Evolutionary conservation across 2,113 vertebrate species (phyloP).

Genomic region (Seriola rivoliana): DNA sequence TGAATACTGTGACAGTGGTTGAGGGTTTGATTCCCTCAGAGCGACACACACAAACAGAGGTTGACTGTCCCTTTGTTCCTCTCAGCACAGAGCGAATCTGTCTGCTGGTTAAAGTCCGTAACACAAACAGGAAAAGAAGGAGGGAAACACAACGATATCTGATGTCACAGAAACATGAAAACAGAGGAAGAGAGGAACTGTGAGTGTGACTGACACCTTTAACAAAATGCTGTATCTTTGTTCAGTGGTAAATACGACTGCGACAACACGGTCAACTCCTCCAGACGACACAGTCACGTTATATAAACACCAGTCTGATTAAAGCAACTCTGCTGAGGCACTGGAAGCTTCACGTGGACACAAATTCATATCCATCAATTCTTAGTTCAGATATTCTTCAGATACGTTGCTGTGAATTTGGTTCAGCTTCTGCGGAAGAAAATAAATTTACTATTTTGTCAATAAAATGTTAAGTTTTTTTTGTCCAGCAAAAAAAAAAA

Average conservation of each 20-base stretch:
- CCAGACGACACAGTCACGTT: too few relatives aligned
- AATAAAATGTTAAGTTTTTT: background rate
- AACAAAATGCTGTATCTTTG: background rate
- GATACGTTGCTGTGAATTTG: background rate
- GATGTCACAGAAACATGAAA: background rate
- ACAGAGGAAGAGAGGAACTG: background rate
- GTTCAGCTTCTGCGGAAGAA: background rate
- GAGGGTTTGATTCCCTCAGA: background rate
- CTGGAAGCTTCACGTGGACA: slow-evolving; percentile 4
- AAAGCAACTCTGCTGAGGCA: slow-evolving; percentile 32
- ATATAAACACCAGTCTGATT: background rate
- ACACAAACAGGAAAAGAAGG: background rate
- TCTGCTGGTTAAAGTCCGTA: background rate
- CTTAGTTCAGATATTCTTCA: background rate
- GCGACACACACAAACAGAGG: background rate
- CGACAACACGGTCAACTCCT: too few relatives aligned
- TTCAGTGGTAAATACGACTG: background rate
- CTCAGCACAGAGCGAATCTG: background rate
- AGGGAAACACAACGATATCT: background rate
- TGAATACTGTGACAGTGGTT: background rate
- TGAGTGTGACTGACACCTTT: background rate
- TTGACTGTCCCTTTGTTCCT: slow-evolving; percentile 8
- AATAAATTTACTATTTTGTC: background rate
- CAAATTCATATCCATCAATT: background rate
- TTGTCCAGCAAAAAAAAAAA: background rate